Percentiles rank a stretch among this genome's conserved stretches.
Evolutionary conservation across 1,140 invertebrate species (phyloP).

Genomic region (Cotesia glomerata): DNA sequence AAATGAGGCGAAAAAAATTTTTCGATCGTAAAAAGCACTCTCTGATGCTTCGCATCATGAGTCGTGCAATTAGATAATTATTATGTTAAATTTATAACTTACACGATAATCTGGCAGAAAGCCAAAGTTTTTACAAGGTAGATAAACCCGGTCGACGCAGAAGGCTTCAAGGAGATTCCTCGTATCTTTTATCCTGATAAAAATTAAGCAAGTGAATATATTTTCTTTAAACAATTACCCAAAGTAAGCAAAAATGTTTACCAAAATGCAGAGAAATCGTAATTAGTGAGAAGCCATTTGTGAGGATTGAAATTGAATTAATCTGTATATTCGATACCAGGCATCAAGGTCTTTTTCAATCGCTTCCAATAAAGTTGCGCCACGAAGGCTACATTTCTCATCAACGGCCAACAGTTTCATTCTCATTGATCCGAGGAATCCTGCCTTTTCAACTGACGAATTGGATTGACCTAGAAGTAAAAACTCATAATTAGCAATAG

Average conservation of each 20-base stretch:
- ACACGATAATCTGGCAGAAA: slow-evolving; percentile 84
- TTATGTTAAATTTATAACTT: slow-evolving; percentile 33
- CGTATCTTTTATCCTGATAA: slow-evolving; percentile 78
- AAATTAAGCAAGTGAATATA: slow-evolving; percentile 15
- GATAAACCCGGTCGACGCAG: slow-evolving; percentile 90
- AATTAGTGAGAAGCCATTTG: slow-evolving; percentile 92
- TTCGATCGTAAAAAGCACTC: too few relatives aligned
- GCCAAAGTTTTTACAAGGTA: slow-evolving; percentile 73
- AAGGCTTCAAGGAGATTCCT: slow-evolving; percentile 83
- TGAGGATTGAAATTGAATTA: slow-evolving; percentile 92
- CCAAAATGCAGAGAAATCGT: slow-evolving; percentile 90
- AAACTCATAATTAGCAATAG: not conserved
- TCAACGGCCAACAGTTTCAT: slow-evolving; percentile 81
- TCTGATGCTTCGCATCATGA: too few relatives aligned
- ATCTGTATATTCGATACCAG: slow-evolving; percentile 81
- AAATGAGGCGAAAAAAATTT: too few relatives aligned
- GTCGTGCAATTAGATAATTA: too few relatives aligned
- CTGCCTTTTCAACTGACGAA: slow-evolving; percentile 89
- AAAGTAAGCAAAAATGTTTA: slow-evolving; percentile 33
- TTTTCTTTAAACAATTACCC: not conserved
- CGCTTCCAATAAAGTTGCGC: slow-evolving; percentile 76
- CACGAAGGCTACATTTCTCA: slow-evolving; percentile 74
- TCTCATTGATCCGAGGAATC: slow-evolving; percentile 80
- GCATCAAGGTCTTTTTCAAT: slow-evolving; percentile 80
- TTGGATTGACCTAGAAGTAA: slow-evolving; percentile 77